Evolutionary conservation across 2,113 vertebrate species (phyloP).

Genomic region (Microtus montanus): DNA sequence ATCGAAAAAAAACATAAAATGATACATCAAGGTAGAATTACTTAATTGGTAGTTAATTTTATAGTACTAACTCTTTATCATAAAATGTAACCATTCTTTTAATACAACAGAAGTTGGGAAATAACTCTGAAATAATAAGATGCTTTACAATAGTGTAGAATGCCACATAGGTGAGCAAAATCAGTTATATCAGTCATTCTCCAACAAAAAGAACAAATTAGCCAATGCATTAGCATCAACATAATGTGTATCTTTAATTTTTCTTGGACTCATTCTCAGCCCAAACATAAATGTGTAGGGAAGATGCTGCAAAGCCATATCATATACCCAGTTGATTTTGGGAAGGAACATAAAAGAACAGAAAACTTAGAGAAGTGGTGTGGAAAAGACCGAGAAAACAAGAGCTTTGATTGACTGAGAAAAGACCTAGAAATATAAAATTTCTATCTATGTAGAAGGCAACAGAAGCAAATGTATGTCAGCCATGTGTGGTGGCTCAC

Average conservation of each 20-base stretch:
- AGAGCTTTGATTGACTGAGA: conserved; percentile 45
- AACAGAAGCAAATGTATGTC: neutral
- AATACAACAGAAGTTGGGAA: neutral
- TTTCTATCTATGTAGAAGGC: conserved; percentile 7
- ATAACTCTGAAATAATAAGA: conserved; percentile 29
- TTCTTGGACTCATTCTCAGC: conserved; percentile 39
- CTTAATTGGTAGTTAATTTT: neutral
- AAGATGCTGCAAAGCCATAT: conserved; percentile 4
- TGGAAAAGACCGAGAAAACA: conserved; percentile 31
- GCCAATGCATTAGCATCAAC: neutral
- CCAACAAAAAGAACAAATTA: neutral
- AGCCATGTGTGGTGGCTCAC: neutral
- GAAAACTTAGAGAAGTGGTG: neutral
- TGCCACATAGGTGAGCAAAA: conserved; percentile 33
- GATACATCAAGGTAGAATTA: neutral
- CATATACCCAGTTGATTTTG: neutral
- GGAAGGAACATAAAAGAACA: neutral
- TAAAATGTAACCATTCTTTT: neutral
- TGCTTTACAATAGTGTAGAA: neutral
- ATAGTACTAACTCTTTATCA: neutral
- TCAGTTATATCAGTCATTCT: conserved; percentile 7
- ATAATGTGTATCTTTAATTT: conserved; percentile 49
- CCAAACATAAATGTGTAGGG: conserved; percentile 1
- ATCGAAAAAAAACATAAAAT: neutral
- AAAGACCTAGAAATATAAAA: conserved; percentile 16